Conservation (phyloP, 1,140 invertebrate species). For the Sycophila sp. region DNA sequence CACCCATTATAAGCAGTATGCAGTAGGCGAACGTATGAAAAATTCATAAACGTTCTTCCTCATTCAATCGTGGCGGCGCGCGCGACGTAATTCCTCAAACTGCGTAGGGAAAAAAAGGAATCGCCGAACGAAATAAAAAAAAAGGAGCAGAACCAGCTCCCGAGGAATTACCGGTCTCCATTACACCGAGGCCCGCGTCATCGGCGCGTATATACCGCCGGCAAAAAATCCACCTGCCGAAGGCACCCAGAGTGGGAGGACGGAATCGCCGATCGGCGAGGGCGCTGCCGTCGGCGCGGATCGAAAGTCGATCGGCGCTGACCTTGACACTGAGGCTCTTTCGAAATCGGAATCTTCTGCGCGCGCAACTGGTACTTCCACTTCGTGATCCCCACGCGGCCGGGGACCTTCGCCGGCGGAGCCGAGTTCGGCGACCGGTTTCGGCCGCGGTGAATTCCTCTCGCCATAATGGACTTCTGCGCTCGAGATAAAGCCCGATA, state of each 20-base stretch:
- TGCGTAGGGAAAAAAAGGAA: too few relatives aligned
- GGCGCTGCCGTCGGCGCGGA: neutral
- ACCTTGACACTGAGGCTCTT: conserved; percentile 29
- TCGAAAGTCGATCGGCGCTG: conserved; percentile 18
- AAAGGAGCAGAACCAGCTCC: too few relatives aligned
- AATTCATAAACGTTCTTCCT: too few relatives aligned
- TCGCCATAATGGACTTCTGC: conserved; percentile 1
- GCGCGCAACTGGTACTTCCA: neutral
- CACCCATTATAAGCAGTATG: too few relatives aligned
- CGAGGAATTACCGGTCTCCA: too few relatives aligned
- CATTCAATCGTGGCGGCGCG: too few relatives aligned
- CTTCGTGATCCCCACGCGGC: neutral
- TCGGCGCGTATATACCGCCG: neutral
- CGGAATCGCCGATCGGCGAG: too few relatives aligned
- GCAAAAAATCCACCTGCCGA: conserved; percentile 9
- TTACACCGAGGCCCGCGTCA: neutral
- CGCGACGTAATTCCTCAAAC: too few relatives aligned
- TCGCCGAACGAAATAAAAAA: too few relatives aligned
- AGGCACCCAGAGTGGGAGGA: too few relatives aligned
- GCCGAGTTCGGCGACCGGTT: conserved; percentile 28
- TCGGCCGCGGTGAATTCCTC: conserved; percentile 11
- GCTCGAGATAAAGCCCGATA: conserved; percentile 12
- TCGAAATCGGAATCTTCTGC: conserved; percentile 17
- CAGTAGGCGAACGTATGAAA: too few relatives aligned
- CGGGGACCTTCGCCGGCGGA: neutral